Percentiles rank a stretch among this genome's conserved stretches.
These are phyloP conservation scores for Branchipolynoe longqiensis DNA, from an alignment of 2,888 invertebrate species.

Conservation along the genomic window DNA sequence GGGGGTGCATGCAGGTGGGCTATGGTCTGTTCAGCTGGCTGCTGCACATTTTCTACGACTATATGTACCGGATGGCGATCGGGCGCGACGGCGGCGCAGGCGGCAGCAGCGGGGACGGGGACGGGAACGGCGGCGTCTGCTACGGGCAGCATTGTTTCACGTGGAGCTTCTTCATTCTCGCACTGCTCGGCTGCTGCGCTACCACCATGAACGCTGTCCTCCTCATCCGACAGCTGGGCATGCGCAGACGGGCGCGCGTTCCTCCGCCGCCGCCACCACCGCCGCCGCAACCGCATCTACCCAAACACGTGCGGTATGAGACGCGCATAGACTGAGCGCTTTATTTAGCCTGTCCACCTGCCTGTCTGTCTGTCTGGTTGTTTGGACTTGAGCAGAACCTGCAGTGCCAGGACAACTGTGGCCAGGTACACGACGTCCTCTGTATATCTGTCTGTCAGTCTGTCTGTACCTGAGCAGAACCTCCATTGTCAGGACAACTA, in stretches of 20 bases:
- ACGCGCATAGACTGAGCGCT: constrained; percentile 32
- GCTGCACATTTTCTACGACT: constrained; percentile 71
- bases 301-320: constrained; percentile 42
- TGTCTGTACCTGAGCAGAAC: no score
- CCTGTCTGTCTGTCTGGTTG: no score
- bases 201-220: constrained; percentile 62
- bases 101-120: constrained; percentile 68
- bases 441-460: no score
- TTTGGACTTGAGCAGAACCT: no score
- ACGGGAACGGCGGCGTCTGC: constrained; percentile 69
- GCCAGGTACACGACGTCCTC: no score
- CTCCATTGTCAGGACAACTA: no score
- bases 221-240: constrained; percentile 29
- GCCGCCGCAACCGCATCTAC: constrained; percentile 10
- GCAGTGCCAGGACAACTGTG: no score
- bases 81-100: constrained; percentile 65
- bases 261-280: constrained; percentile 42
- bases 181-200: constrained; percentile 71
- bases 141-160: constrained; percentile 72
- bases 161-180: constrained; percentile 73
- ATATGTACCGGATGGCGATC: constrained; percentile 71
- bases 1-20: constrained; percentile 75
- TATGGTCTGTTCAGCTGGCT: constrained; percentile 71
- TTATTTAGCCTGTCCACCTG: neutral
- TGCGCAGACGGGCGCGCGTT: constrained; percentile 26